Conservation (phyloP, 2,888 invertebrate genomes). For the Eledona agricola region DNA sequence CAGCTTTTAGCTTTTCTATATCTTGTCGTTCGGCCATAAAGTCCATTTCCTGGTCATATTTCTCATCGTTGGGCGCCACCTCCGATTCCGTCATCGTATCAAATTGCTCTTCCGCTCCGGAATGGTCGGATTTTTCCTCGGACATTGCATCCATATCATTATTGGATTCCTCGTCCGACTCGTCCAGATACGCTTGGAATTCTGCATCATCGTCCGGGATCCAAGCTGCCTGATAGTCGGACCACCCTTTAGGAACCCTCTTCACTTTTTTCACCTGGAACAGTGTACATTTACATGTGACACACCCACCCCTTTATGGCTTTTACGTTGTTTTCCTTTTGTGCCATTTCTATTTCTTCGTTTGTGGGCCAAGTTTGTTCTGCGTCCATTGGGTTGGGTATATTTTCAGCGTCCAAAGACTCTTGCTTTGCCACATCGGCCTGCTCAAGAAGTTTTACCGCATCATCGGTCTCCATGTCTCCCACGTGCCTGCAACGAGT, state of each 20-base stretch:
- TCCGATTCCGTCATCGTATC: conserved; percentile 74
- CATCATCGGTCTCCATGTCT: conserved; percentile 35
- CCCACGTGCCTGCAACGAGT: conserved; percentile 20
- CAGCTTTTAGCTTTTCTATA: conserved; percentile 75
- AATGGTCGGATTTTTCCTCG: conserved; percentile 59
- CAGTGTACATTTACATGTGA: too few relatives aligned
- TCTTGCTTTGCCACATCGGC: conserved; percentile 77
- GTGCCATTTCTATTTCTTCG: conserved; percentile 84
- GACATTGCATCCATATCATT: conserved; percentile 65
- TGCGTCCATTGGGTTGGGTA: conserved; percentile 90
- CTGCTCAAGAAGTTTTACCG: conserved; percentile 65
- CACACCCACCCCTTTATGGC: too few relatives aligned
- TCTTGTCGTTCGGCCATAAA: conserved; percentile 81
- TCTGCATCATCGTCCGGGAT: conserved; percentile 74
- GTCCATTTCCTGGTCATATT: conserved; percentile 77
- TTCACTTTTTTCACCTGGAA: conserved; percentile 71
- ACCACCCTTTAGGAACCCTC: conserved; percentile 92
- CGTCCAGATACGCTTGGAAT: conserved; percentile 65
- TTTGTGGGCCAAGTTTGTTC: conserved; percentile 98
- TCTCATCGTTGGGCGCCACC: conserved; percentile 69
- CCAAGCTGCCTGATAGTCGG: conserved; percentile 97
- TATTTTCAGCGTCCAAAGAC: conserved; percentile 79
- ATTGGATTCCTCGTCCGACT: conserved; percentile 69
- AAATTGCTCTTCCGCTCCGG: conserved; percentile 69
- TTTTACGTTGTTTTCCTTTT: conserved; percentile 65